Percentiles rank a stretch among this genome's conserved stretches.
phyloP scores from a whole-genome alignment of 2,113 vertebrate species.

The Osmerus eperlanus region DNA sequence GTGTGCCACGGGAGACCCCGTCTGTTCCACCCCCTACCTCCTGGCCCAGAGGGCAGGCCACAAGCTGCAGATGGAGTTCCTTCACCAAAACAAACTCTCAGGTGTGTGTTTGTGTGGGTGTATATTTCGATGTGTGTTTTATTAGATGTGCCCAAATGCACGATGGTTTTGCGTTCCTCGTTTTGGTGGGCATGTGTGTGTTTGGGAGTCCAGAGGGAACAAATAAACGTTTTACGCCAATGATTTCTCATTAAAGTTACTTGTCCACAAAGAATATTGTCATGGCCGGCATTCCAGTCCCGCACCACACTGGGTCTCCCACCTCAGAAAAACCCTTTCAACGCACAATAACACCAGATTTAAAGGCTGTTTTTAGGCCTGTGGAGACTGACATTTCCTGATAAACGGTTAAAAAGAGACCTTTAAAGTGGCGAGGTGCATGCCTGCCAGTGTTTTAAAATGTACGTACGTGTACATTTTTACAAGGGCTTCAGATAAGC shows the following conservation, averaged over 20 bases:
- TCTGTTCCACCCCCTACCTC: conserved; percentile 85
- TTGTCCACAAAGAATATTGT: background rate
- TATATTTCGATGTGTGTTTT: too few species aligned
- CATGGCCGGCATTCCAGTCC: background rate
- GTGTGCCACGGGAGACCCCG: conserved; percentile 87
- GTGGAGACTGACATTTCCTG: background rate
- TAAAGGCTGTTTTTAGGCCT: background rate
- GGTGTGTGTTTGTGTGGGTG: conserved; percentile 77
- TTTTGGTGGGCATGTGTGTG: background rate
- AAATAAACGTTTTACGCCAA: background rate
- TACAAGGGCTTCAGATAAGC: conserved; percentile 20
- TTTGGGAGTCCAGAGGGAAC: background rate
- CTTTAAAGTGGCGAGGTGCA: background rate
- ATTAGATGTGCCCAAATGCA: background rate
- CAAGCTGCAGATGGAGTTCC: conserved; percentile 93
- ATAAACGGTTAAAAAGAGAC: background rate
- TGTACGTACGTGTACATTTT: conserved; percentile 37
- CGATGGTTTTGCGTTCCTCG: background rate
- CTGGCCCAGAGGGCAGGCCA: conserved; percentile 90
- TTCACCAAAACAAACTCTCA: conserved; percentile 92
- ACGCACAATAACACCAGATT: background rate
- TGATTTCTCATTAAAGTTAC: background rate
- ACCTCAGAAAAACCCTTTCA: background rate
- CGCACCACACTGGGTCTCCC: background rate
- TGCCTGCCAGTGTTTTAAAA: background rate